Evolutionary conservation across 2,888 invertebrate genomes (phyloP), one percentile per base, ranked within the genome.

Genomic region (Eupsilia transversa): DNA sequence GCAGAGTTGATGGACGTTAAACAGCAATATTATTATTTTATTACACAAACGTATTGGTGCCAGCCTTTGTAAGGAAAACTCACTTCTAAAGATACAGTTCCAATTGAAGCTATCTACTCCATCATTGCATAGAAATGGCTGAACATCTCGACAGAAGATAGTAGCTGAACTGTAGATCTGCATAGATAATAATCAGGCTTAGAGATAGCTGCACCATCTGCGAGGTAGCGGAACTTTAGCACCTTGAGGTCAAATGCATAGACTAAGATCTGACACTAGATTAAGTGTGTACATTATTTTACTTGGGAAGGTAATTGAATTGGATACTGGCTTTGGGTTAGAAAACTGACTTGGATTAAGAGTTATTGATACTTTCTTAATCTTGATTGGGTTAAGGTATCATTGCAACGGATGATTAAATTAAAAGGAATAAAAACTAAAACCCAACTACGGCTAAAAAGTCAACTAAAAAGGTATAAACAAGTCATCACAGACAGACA

Each of bases 1-100:
- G 67, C 68, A 59, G 43, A 66, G 77, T 74, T 88, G 87, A 88
- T 85, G 77, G 87, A 88, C 83, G 83, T 80, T 79, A 86, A 86
- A 86, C 82, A 87, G 79, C 57, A 63, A 81, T 77, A 85, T 87
- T 83, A 87, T 83, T n/a, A n/a, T n/a, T n/a, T 83, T 87, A 86
- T 86, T 80, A 86, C 69, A 63, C 75, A 56, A 63, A 72, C 63
- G 65, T 67, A 83, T 71, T 61, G 66, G 66, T 78, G 75, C 72
- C 67, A 69, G 64, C 17, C 70, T 74, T 82, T 59, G 69, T 43
- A 72, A 59, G 61, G 61, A 64, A 67, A 77, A 54, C 61, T 65
- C n/a, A 33, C 54, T 35, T 60, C 49, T 56, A 46, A 54, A 78
- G 54, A 65, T 49, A 68, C 43, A 56, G 14, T 27, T 38, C 59